Base-by-base conservation (phyloP, 2,888 invertebrate genomes). In the Subacronicta megacephala region DNA sequence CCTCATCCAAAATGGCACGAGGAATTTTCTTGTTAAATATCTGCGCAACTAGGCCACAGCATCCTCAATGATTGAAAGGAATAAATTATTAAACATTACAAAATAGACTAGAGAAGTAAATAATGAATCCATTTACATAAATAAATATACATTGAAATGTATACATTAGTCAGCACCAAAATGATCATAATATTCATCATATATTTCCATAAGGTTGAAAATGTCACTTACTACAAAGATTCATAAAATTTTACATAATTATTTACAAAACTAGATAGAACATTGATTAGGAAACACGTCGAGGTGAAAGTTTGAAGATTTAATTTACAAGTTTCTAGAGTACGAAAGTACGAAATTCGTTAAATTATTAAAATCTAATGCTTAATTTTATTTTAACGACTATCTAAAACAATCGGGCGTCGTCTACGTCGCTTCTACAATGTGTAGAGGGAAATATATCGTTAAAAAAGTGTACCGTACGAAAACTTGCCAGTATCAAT, bases 151-250 rank as follows among this genome's bases (percentile, higher is more conserved):
- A 26, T 64, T 59, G 55, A 66, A 64, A 74, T 62, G 62, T 74
- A 69, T 66, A 66, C 60, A 49, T 58, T 55, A 72, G 49, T 57
- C 75, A 76, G 76, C 76, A 76, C 76, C 76, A 75, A 74, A 76
- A 76, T 43, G 42, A 69, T 70, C 65, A 66, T 73, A 75, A 71
- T 64, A 56, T 65, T 62, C 31, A 47, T 59, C 35, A 52, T 62
- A 52, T 62, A 58, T 56, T 53, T 62, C 66, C 67, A 64, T 70
- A 75, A 72, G 50, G 35, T 72, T 70, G 44, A 62, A 71, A 60
- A 62, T 54, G 50, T 75, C 61, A 60, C 70, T 65, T 67, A 66
- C 10, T 40, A 35, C 56, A 64, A 31, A 72, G 67, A 70, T 64
- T 56, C 45, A 37, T 58, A 60, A 41, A 57, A 45, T 58, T 62